Conservation (phyloP, 2,113 vertebrate species). For the Mus musculus region GRCm39 chr19:53963501-53964000, state of each 20-base stretch:
- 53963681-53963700: not conserved
- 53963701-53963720: not conserved
- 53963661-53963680: not conserved
- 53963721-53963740: not conserved
- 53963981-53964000: not conserved
- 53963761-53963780: not conserved
- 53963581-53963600: not conserved
- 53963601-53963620: not conserved
- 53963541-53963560: not conserved
- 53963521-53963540: not conserved
- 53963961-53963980: not conserved
- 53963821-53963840: not conserved
- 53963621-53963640: not conserved
- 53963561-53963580: not conserved
- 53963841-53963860: not conserved
- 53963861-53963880: not conserved
- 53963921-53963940: not conserved
- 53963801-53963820: not conserved
- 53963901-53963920: not conserved
- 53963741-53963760: not conserved
- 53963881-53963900: not conserved
- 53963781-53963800: not conserved
- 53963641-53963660: not conserved
- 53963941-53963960: not conserved
- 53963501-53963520: not conserved